A percentile compares a stretch with the other conserved stretches of the same genome.
Evolutionary conservation across 2,113 vertebrate genomes (phyloP).

Genomic region (Actinemys pallida): DNA sequence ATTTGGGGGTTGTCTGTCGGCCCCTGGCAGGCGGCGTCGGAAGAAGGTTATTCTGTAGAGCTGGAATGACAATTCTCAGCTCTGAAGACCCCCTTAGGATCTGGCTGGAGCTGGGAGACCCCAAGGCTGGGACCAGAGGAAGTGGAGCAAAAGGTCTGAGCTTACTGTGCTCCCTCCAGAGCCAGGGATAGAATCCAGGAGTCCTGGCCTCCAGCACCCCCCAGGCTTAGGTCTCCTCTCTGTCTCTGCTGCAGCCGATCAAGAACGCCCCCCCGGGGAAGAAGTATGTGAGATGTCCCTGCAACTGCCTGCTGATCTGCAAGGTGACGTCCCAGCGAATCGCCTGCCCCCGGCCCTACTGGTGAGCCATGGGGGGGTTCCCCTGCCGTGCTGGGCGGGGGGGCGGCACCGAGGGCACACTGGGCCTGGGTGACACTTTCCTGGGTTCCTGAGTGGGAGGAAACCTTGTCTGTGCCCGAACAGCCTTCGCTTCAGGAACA

Average conservation of each 20-base stretch:
- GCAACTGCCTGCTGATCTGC: slow-evolving; percentile 94
- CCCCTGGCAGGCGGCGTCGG: too few species aligned
- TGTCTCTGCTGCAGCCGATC: slow-evolving; percentile 85
- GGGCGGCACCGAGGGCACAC: not conserved
- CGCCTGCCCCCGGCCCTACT: slow-evolving; percentile 91
- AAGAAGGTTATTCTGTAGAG: not conserved
- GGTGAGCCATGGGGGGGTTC: slow-evolving; percentile 78
- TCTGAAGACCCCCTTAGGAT: not conserved
- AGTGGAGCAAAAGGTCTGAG: not conserved
- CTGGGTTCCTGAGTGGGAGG: not conserved
- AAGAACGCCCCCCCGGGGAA: slow-evolving; percentile 93
- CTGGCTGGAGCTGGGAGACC: not conserved
- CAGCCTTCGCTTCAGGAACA: too few species aligned
- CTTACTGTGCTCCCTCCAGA: not conserved
- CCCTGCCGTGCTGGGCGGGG: not conserved
- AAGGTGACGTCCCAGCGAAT: slow-evolving; percentile 93
- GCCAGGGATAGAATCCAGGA: not conserved
- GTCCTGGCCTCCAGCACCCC: not conserved
- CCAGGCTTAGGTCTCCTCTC: not conserved
- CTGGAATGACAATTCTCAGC: too few species aligned
- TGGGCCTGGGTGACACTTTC: too few species aligned
- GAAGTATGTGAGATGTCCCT: slow-evolving; percentile 92
- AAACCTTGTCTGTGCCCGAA: too few species aligned
- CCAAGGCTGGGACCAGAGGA: not conserved
- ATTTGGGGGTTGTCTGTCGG: not conserved